Base-by-base conservation (phyloP, 2,113 vertebrate genomes). In the Lasiurus borealis region DNA sequence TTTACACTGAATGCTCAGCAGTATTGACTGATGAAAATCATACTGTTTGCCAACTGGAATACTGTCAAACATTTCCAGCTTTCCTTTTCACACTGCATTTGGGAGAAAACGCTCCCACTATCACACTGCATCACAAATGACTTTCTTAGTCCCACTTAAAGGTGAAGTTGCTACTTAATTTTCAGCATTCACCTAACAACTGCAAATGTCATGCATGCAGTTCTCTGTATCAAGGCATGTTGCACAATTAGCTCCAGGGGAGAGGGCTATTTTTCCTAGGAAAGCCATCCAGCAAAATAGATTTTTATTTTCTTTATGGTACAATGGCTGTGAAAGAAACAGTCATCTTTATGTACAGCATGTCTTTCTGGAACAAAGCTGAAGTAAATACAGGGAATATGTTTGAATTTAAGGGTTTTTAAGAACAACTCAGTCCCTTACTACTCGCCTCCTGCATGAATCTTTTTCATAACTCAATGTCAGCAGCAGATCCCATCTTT, bases 31-130 rank as follows among this genome's bases (percentile, higher is more conserved):
- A 91, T 59, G 96, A 96, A 98, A 95, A 94, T 0, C 4, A 46
- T 92, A 59, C 46, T 52, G 25, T 90, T 97, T 97, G 90, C 95
- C 97, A 97, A 52, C 69, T 73, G 18, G 94, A 98, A 98, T 93
- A 21, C 95, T 91, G 18, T 97, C 97, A 98, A 95, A 95, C 2
- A 0, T 82, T 68, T 90, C 97, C 96, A 97, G 54, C 87, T 92
- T 96, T 96, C 86, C 48, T 18, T 97, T 87, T 95, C 89, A 83
- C 52, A 93, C 62, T 94, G 90, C 86, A 96, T 69, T 86, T 88
- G 68, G 64, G 97, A 85, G 73, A 98, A 98, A 96, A 97, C 88
- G 88, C 52, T 96, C 78, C 95, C 48, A 40, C 71, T 91, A 40
- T 94, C 94, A 96, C 36, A 59, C 3, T 10, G 80, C 8, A 96